Base-by-base conservation (phyloP, 1,140 invertebrate species). In the Ips typographus region DNA sequence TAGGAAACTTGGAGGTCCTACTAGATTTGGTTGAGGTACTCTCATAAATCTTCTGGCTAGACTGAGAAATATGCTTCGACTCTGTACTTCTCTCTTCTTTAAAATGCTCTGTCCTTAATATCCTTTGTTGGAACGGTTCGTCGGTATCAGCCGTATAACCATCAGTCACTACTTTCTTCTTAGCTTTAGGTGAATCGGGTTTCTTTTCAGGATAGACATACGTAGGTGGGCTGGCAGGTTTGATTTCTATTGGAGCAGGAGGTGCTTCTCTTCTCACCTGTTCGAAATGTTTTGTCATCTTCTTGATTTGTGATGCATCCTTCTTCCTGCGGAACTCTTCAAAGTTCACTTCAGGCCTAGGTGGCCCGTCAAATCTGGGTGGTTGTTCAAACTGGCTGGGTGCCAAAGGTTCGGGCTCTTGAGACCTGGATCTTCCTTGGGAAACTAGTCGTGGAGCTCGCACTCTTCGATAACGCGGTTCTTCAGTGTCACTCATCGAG, bases 101-200 rank as follows among this genome's bases (percentile, higher is more conserved):
- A 57, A 66, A 72, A 56, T 76, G 71, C 65, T 79, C 78, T 7
- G 63, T 74, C 67, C 75, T 79, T 4, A 73, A 44, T 1, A 78
- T 77, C 64, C 82, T 82, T 44, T 77, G 76, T 57, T 77, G 80
- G 36, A 83, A 79, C 0, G 85, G 85, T 70, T 90, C 89, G 72
- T 90, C 88, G 0, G 89, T 91, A 74, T 91, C 90, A 1, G 90
- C 90, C 76, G 87, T 87, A 72, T 91, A 91, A 8, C 90, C 90
- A 70, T 75, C 81, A 59, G 72, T 72, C 52, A 83, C 78, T 39
- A 80, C 58, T 70, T 81, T 79, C 81, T 85, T 71, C 76, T 86
- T 86, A 2, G 81, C 79, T 75, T 87, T 87, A 3, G 86, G 85
- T 6, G 86, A 86, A 56, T 85, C 84, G 5, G 84, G 85, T 73